Base-by-base conservation (phyloP, 2,888 invertebrate species). In the Scaptomyza tumidula region DNA sequence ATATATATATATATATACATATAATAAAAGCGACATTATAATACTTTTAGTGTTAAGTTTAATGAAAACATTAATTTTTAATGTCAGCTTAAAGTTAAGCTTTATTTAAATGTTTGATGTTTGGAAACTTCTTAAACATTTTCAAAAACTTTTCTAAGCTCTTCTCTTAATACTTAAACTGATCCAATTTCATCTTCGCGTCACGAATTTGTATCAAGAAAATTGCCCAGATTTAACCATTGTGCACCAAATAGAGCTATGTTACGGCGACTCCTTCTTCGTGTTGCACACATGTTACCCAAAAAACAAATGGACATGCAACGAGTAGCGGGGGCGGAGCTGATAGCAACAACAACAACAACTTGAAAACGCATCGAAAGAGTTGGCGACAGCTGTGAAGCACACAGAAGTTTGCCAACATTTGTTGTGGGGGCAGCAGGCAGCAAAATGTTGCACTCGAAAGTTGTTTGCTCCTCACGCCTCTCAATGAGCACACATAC, bases 201-300 rank as follows among this genome's bases (percentile, higher is more conserved):
- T 35, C 10, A 10, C 10, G 10, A n/a, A n/a, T n/a, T 33, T 33
- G 2, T 14, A 2, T 33, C 19, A n/a, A 24, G n/a, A 52, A 52
- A 37, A 52, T 6, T 2, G 6, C n/a, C n/a, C 24, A 11, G 1
- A 24, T n/a, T 37, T 52, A 6, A 0, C 52, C 24, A 37, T 4
- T 7, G 37, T 37, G 50, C 37, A 50, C 4, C 33, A 33, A 13
- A 10, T 9, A 37, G 43, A 11, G 39, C 24, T 16, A 48, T 44
- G 33, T 48, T 55, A 29, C 13, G 50, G 54, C 50, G 31, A 31
- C 60, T 52, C 41, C 54, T 45, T 19, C 45, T 41, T 37, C 37
- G n/a, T 44, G 66, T 19, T 19, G 19, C 78, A 78, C 78, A 78
- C 78, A 78, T 78, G 74, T 83, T 83, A 73, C 74, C 55, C 13